These are phyloP conservation scores for Tyrannus savana DNA, from an alignment of 2,113 vertebrate species.

Conservation along the genomic window DNA sequence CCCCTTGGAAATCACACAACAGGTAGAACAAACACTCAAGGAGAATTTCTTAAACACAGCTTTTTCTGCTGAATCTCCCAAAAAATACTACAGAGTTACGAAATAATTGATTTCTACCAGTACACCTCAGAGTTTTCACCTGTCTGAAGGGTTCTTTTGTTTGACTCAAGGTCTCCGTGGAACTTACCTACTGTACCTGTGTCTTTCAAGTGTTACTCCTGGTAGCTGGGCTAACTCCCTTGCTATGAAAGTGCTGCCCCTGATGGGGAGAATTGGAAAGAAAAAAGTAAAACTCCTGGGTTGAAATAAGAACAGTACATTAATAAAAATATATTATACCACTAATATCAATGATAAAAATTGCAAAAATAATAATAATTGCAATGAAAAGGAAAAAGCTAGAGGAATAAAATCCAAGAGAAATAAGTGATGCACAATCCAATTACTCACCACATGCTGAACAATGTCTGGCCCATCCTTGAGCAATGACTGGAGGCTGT, in stretches of 20 bases:
- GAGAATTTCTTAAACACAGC: background rate
- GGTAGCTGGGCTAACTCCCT: background rate
- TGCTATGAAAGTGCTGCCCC: background rate
- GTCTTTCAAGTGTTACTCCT: background rate
- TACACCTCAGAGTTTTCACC: background rate
- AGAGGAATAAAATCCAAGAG: background rate
- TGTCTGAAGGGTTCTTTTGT: background rate
- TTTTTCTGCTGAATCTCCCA: background rate
- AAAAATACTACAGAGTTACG: background rate
- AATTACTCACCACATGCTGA: background rate
- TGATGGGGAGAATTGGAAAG: background rate
- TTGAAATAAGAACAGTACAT: background rate
- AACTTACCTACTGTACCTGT: background rate
- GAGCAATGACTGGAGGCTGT: background rate
- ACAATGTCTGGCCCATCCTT: fast-evolving
- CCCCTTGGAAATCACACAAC: background rate
- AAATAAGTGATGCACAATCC: background rate
- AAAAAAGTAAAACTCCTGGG: background rate
- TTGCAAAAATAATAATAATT: background rate
- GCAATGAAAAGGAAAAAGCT: background rate
- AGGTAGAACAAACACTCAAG: background rate
- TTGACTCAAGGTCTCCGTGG: background rate
- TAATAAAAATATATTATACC: background rate
- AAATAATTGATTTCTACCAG: background rate
- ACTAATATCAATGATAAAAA: background rate